A percentile compares a stretch with the other conserved stretches of the same genome.
Evolutionary conservation across 2,888 invertebrate species (phyloP).

Genomic region (Aelia acuminata): DNA sequence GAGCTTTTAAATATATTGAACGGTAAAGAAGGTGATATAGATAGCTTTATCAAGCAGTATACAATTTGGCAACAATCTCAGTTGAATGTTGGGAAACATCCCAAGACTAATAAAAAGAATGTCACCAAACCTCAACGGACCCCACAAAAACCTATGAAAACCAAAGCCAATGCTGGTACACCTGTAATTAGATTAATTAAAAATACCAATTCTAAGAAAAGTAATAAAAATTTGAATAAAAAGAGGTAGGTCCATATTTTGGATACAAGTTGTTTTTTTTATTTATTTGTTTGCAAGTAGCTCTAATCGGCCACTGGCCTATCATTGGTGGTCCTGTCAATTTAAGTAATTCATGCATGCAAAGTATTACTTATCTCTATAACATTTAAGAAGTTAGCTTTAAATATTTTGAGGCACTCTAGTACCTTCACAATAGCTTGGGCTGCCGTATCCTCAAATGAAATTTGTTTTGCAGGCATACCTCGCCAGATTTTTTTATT

Average conservation of each 20-base stretch:
- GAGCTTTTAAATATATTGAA: not conserved
- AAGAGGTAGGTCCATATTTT: not conserved
- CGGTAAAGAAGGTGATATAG: not conserved
- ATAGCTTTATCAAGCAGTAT: not conserved
- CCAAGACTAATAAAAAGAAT: not conserved
- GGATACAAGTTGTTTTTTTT: not conserved
- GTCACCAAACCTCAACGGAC: not conserved
- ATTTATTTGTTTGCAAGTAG: too few species aligned
- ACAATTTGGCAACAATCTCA: not conserved
- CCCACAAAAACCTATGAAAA: not conserved
- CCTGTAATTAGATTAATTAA: not conserved
- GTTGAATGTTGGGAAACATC: not conserved
- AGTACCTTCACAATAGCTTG: too few species aligned
- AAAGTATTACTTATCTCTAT: too few species aligned
- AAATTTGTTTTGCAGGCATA: too few species aligned
- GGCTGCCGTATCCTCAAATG: too few species aligned
- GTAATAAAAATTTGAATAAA: not conserved
- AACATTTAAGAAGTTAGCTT: too few species aligned
- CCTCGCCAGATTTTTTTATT: too few species aligned
- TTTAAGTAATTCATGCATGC: too few species aligned
- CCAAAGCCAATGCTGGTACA: not conserved
- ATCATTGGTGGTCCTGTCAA: too few species aligned
- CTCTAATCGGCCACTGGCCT: too few species aligned
- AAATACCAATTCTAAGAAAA: not conserved
- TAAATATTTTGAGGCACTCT: too few species aligned